Evolutionary conservation across 2,113 vertebrate genomes (phyloP), one percentile per base, ranked within the genome.

Genomic region (Columba janthina): DNA sequence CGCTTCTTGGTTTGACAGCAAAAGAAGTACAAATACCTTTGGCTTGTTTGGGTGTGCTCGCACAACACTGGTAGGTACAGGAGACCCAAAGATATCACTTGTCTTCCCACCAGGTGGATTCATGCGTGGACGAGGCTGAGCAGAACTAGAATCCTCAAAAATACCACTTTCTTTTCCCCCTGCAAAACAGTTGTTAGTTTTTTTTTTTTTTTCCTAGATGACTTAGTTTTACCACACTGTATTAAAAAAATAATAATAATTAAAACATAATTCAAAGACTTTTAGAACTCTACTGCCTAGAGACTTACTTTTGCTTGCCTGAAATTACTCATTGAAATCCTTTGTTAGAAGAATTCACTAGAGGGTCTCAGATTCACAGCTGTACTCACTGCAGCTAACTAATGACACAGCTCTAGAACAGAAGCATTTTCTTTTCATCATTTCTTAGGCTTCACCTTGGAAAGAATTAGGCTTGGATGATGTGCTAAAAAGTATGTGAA

Each of bases 11-110:
- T 56, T 17, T 21, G 25, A 50, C 67, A 95, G 72, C 6, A 3
- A 25, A 11, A 65, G 16, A 28, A 77, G 62, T 6, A 54, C 2
- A 58, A 28, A 22, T 98, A 99, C 99, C 99, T 99, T 99, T 85
- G 99, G 99, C 87, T 99, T 99, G 96, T 99, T 99, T 16, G 99
- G 99, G 90, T 99, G 98, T 66, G 97, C 97, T 94, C 97, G 95
- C 28, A 96, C 97, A 29, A 97, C 94, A 10, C 80, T 77, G 46
- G 97, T 70, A 62, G 92, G 94, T 3, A 98, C 97, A 10, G 97
- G 96, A 83, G 98, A 97, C 14, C 98, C 98, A 82, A 99, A 99
- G 94, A 99, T 99, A 88, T 98, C 97, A 64, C 97, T 99, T 71
- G 95, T 85, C 65, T 96, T 98, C 83, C 98, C 98, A 84, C 98